Base-by-base conservation (phyloP, 1,140 invertebrate genomes). In the Calephelis nemesis region DNA sequence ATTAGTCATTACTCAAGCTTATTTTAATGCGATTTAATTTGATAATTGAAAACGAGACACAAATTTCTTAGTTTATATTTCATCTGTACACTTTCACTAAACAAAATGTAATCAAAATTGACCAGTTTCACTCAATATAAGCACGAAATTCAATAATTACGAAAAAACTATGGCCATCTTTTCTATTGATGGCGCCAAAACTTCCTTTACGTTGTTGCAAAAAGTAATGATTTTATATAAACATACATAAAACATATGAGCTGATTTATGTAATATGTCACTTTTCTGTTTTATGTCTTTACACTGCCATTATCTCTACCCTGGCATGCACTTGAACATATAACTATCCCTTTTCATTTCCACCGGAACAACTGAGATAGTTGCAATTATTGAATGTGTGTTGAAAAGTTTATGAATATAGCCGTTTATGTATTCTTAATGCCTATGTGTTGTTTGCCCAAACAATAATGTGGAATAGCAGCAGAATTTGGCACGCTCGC, bases 381-480 rank as follows among this genome's bases (percentile, higher is more conserved):
- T 11, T 54, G 52, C 19, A 54, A 30, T 30, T 39, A 54, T 54
- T 11, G 11, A 30, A 19, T 54, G 52, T 15, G 9, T 58, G 49
- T 54, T 54, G 64, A 65, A 54, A 54, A 54, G 52, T 54, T 54
- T 30, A 54, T 54, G 52, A 54, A 54, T 54, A 39, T 54, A 30
- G 52, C 19, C 19, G 15, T 54, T 54, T 78, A 76, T 78, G 60
- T 75, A 69, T 72, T 69, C 54, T 67, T 69, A 50, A 67, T 76
- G 64, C 73, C 75, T 87, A 90, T 78, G 85, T 87, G 69, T 84
- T 84, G 72, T 83, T 85, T 64, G 76, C 78, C 85, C 81, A 90
- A 63, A 83, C 76, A 60, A 88, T 79, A 70, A 85, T 79, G 50
- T 78, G 70, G 45, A 85, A 63, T 66, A 87, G 63, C 58, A 87